Conservation (phyloP, 1,140 invertebrate genomes). For the Drosophila setifemur region DNA sequence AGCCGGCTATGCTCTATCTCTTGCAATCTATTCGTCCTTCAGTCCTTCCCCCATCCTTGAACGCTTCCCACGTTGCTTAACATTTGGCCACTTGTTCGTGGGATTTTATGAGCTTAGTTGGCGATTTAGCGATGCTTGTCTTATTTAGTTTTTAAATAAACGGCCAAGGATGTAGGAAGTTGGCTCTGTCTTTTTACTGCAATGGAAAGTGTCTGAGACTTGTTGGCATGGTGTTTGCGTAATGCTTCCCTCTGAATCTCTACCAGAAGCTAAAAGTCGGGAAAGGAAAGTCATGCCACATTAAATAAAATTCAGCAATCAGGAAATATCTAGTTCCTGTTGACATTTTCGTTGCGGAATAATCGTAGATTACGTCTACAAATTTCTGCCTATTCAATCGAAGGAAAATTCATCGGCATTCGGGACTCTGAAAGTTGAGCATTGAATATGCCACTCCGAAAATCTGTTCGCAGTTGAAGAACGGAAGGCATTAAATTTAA, state of each 20-base stretch:
- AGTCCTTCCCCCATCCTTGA: constrained; percentile 38
- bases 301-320: no score
- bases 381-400: no score
- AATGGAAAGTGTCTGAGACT: constrained; percentile 9
- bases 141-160: constrained; percentile 80
- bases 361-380: no score
- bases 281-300: no score
- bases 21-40: constrained; percentile 19
- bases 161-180: constrained; percentile 57
- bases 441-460: neutral
- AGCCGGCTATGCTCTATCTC: constrained; percentile 13
- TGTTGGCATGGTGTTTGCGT: constrained; percentile 1
- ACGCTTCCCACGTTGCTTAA: constrained; percentile 68
- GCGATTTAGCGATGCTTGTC: constrained; percentile 78
- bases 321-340: no score
- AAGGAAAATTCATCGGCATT: no score
- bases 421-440: neutral
- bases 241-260: neutral
- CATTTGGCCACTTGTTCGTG: constrained; percentile 66
- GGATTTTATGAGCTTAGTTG: constrained; percentile 78
- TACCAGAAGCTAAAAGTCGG: no score
- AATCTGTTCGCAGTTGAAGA: constrained; percentile 52
- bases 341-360: no score
- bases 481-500: constrained; percentile 64
- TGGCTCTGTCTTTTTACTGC: constrained; percentile 20